Conservation (phyloP, 2,113 vertebrate genomes). For the Oreotrochilus melanogaster region DNA sequence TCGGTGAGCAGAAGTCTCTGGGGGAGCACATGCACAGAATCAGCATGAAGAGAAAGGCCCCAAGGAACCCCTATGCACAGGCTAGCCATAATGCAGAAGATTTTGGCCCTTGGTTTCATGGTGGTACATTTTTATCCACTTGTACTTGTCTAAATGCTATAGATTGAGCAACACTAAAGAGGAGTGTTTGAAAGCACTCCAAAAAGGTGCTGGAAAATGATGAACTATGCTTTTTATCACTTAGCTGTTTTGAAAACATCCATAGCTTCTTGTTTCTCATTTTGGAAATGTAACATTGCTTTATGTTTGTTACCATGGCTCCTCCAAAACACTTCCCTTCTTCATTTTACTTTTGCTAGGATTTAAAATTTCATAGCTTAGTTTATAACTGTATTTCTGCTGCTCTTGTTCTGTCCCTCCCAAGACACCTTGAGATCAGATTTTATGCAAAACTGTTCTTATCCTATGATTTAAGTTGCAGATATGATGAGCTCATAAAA, state of each 20-base stretch:
- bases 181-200: not conserved
- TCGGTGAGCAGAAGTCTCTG: not conserved
- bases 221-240: not conserved
- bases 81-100: not conserved
- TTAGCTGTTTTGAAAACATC: not conserved
- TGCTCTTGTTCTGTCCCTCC: not conserved
- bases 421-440: not conserved
- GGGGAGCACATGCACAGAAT: not conserved
- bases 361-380: conserved; percentile 13
- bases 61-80: not conserved
- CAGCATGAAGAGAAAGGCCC: not conserved
- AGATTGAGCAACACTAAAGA: not conserved
- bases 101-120: not conserved
- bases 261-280: not conserved
- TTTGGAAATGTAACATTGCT: not conserved
- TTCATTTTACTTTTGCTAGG: not conserved
- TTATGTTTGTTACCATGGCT: not conserved
- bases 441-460: conserved; percentile 1
- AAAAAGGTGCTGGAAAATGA: not conserved
- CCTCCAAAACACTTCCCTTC: not conserved
- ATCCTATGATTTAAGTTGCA: not conserved
- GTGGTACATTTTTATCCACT: not conserved
- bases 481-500: not conserved
- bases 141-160: not conserved
- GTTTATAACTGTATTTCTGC: not conserved